Base-by-base conservation (phyloP, 2,888 invertebrate genomes). In the Lasioglossum calceatum region DNA sequence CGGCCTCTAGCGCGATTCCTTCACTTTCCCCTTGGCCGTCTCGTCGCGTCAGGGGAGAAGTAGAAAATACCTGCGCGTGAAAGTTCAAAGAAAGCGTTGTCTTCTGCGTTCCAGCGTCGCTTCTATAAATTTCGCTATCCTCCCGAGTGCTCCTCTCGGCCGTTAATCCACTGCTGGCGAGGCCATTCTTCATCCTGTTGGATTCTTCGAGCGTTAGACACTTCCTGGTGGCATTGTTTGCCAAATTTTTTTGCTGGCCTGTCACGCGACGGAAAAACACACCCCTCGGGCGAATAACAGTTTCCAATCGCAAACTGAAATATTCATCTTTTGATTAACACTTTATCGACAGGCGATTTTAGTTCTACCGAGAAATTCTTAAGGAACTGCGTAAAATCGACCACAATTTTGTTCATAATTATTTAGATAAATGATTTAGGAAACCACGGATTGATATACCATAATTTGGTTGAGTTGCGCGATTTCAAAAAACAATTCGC, bases 51-150 rank as follows among this genome's bases (percentile, higher is more conserved):
- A 44, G 79, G 67, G 71, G 77, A 54, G 54, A 82, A 88, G 84
- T 87, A 77, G 76, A 75, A 87, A 87, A 84, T 87, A 81, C 81
- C 80, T 72, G 64, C 58, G 80, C 77, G 75, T 77, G 87, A 79
- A 81, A 80, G 79, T 77, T 77, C 77, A 75, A 82, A 82, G 82
- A 42, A 79, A 82, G 79, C 74, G 77, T 79, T 79, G 81, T 67
- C 50, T 54, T 77, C 47, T 19, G 71, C 80, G 75, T 72, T 73
- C 79, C 64, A 14, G 23, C 44, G 47, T 58, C 70, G 73, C 39
- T 73, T 77, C 79, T 76, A 84, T 79, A 79, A 85, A 85, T 84
- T 85, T 73, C 79, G 36, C 84, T 44, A 84, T 84, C 54, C 84
- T 54, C 79, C 64, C 2, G 72, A 50, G 84, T 73, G 54, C 76